These are phyloP conservation scores for Vandiemenella viatica DNA, from an alignment of 2,888 invertebrate species.

Conservation along the genomic window DNA sequence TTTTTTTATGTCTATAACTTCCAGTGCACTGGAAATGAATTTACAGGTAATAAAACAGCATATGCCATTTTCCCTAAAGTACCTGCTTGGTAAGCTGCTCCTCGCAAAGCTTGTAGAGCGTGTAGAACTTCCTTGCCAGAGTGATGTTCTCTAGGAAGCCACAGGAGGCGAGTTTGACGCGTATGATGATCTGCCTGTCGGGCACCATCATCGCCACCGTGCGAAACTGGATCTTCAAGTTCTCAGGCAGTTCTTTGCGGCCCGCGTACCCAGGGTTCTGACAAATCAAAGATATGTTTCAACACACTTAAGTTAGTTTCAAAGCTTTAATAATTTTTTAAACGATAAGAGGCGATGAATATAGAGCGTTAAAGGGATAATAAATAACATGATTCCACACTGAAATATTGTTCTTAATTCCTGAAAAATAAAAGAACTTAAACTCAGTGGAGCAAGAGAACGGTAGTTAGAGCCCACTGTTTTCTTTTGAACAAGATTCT, in stretches of 20 bases:
- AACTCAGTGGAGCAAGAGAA: too few relatives aligned
- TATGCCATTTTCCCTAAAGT: too few relatives aligned
- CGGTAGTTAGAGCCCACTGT: too few relatives aligned
- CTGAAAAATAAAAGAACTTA: too few relatives aligned
- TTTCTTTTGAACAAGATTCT: too few relatives aligned
- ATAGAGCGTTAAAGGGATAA: too few relatives aligned
- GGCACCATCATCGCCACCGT: slow-evolving; percentile 99
- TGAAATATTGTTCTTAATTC: too few relatives aligned
- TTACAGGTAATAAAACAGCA: neutral
- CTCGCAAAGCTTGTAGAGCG: slow-evolving; percentile 89
- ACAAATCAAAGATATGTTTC: slow-evolving; percentile 14
- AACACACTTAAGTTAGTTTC: too few relatives aligned
- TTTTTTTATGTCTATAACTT: too few relatives aligned
- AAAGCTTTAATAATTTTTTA: too few relatives aligned
- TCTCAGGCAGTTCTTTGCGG: slow-evolving; percentile 89
- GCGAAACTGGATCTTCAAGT: slow-evolving; percentile 92
- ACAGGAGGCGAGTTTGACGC: slow-evolving; percentile 89
- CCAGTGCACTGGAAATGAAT: neutral
- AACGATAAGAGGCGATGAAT: too few relatives aligned
- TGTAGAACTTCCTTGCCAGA: slow-evolving; percentile 88
- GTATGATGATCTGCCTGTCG: slow-evolving; percentile 89
- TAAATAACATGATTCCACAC: too few relatives aligned
- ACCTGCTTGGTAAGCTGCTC: slow-evolving; percentile 94
- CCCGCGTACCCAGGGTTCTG: slow-evolving; percentile 97
- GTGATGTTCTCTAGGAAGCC: slow-evolving; percentile 93